Evolutionary conservation across 2,797 vertebrate genomes (phyloP), one percentile per base, ranked within the genome.

Genomic region (Lates japonicus): DNA sequence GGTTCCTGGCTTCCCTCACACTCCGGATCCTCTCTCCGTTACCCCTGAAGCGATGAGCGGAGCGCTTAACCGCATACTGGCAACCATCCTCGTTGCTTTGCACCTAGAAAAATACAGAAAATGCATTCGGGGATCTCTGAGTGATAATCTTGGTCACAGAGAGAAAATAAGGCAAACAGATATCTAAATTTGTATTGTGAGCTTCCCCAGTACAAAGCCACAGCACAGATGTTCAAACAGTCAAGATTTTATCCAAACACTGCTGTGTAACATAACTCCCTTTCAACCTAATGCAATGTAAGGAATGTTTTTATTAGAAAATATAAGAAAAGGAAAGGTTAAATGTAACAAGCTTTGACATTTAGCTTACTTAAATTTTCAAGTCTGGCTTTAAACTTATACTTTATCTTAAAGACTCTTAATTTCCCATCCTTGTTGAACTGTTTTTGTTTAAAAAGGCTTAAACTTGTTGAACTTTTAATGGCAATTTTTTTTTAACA

Each of bases 51-150:
- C 96, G 97, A 2, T 96, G 95, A 79, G 95, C 92, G 0, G 96
- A 97, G 8, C 97, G 95, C 81, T 98, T 98, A 25, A 98, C 94
- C 0, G 97, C 97, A 20, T 98, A 98, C 29, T 96, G 89, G 0
- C 25, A 74, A 2, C 96, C 95, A 0, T 98, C 96, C 33, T 92
- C 83, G 19, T 94, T 94, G 80, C 94, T 96, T 78, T 96, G 93
- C 13, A 97, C 97, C 97, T 98, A 35, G 8, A 67, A 75, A 72
- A 81, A 71, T 1, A 68, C 14, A 67, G 3, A 44, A 66, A 58
- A 70, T 25, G 4, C 10, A 17, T 41, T 41, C 1, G 4, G 1
- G 20, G 5, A 46, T 44, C 31, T 55, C n/a, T 1, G 46, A 37
- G 52, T 44, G 5, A 61, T 20, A 29, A 58, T 33, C n/a, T 58